Evolutionary conservation across 2,888 invertebrate genomes (phyloP), one percentile per base, ranked within the genome.

Genomic region (Branchipolynoe longqiensis): DNA sequence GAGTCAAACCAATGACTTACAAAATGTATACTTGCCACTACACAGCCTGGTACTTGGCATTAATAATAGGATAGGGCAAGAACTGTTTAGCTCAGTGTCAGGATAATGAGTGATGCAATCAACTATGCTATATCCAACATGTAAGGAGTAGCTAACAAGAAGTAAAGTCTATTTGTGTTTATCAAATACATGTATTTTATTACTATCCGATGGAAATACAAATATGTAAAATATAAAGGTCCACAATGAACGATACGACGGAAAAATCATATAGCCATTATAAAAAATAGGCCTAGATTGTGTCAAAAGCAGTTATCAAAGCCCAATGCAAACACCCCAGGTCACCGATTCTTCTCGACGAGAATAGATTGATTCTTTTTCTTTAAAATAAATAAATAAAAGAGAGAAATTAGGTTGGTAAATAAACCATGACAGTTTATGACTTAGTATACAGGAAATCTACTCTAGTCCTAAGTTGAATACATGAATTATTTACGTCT

Each of bases 151-250:
- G n/a, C n/a, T n/a, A n/a, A n/a, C n/a, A n/a, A n/a, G n/a, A n/a
- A n/a, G n/a, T n/a, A n/a, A n/a, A n/a, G n/a, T n/a, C n/a, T n/a
- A 62, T 36, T 69, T 38, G 38, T 69, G 33, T 1, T 69, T 69
- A 69, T 69, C 69, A 69, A 69, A 69, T 69, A 18, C 69, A 69
- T 69, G 69, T 36, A 69, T 33, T 69, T 69, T 69, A 69, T 69
- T 69, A 69, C 69, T 69, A 69, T 69, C 36, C n/a, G 38, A 69
- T 69, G 38, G 69, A 69, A 33, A 69, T 69, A 69, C 69, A 69
- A 36, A 38, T 69, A 62, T 62, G 62, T 62, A 62, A 69, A 69
- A 69, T 36, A 69, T 69, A 69, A 69, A 58, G 38, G 69, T 69
- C 36, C 69, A 69, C 69, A 69, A 38, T 69, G 69, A 69, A 69